phyloP scores from a whole-genome alignment of 2,113 vertebrate species.

The Amblyopsis rosae region DNA sequence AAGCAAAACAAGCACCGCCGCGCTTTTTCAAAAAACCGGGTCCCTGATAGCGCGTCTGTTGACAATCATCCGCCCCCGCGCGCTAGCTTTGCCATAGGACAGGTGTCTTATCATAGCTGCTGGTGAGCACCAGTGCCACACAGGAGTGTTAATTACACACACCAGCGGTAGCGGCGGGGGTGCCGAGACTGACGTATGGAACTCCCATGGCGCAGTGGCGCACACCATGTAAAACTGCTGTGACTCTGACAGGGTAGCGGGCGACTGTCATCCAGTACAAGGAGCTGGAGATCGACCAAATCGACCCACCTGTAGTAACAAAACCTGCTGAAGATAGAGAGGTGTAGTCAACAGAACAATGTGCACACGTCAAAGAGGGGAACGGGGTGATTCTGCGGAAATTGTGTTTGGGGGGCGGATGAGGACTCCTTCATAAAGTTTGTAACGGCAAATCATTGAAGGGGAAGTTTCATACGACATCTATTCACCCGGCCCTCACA shows the following conservation, averaged over 20 bases:
- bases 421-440: conserved; percentile 47
- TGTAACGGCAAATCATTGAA: conserved; percentile 68
- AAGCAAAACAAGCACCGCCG: conserved; percentile 31
- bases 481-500: conserved; percentile 52
- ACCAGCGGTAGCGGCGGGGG: conserved; percentile 56
- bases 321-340: conserved; percentile 7
- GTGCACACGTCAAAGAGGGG: conserved; percentile 11
- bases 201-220: conserved; percentile 48
- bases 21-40: conserved; percentile 15
- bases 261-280: conserved; percentile 29
- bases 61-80: conserved; percentile 42
- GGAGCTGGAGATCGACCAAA: conserved; percentile 13
- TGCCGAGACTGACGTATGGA: conserved; percentile 53
- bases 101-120: conserved; percentile 64
- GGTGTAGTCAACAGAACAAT: conserved; percentile 11
- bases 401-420: conserved; percentile 33
- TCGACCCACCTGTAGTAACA: background rate
- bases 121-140: conserved; percentile 58
- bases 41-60: conserved; percentile 35
- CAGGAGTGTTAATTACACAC: conserved; percentile 75
- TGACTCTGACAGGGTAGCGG: conserved; percentile 38
- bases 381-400: conserved; percentile 14
- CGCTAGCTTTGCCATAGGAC: conserved; percentile 45
- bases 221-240: conserved; percentile 34
- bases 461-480: conserved; percentile 42